These are phyloP conservation scores for Catajapyx aquilonaris DNA, from an alignment of 1,140 invertebrate genomes.

Conservation along the genomic window DNA sequence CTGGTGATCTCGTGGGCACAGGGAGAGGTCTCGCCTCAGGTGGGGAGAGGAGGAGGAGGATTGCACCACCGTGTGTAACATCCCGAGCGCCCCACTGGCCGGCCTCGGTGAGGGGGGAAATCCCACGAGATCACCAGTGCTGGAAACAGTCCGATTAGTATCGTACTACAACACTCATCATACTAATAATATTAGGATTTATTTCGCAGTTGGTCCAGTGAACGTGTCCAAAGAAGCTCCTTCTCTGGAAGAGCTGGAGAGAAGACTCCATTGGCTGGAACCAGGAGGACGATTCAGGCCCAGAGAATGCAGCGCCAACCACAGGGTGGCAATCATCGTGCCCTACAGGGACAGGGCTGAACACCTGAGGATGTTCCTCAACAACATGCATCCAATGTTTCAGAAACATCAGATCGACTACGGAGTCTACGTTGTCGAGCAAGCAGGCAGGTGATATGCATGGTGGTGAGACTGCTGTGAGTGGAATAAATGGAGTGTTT, in stretches of 20 bases:
- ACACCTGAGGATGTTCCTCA: slow-evolving; percentile 61
- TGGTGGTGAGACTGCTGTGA: too few species aligned
- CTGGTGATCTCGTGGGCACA: too few species aligned
- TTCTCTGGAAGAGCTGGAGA: slow-evolving; percentile 21
- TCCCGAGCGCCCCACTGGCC: too few species aligned
- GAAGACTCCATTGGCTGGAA: slow-evolving; percentile 19
- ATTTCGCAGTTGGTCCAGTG: slow-evolving; percentile 23
- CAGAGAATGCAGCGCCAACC: slow-evolving; percentile 42
- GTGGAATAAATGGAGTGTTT: too few species aligned
- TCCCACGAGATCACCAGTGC: too few species aligned
- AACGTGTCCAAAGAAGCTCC: slow-evolving; percentile 19
- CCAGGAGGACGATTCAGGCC: slow-evolving; percentile 59
- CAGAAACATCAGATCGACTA: slow-evolving; percentile 80
- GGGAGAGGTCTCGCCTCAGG: too few species aligned
- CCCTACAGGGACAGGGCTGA: slow-evolving; percentile 66
- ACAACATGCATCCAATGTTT: slow-evolving; percentile 77
- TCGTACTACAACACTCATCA: too few species aligned
- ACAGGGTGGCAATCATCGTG: slow-evolving; percentile 70
- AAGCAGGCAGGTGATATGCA: slow-evolving; percentile 47
- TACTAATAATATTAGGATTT: slow-evolving; percentile 1
- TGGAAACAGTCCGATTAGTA: too few species aligned
- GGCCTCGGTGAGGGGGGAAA: too few species aligned
- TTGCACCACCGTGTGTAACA: too few species aligned
- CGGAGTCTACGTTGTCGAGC: slow-evolving; percentile 83
- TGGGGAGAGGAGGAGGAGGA: too few species aligned